Evolutionary conservation across 2,888 invertebrate species (phyloP), one percentile per base, ranked within the genome.

Genomic region (Andrena bucephala): DNA sequence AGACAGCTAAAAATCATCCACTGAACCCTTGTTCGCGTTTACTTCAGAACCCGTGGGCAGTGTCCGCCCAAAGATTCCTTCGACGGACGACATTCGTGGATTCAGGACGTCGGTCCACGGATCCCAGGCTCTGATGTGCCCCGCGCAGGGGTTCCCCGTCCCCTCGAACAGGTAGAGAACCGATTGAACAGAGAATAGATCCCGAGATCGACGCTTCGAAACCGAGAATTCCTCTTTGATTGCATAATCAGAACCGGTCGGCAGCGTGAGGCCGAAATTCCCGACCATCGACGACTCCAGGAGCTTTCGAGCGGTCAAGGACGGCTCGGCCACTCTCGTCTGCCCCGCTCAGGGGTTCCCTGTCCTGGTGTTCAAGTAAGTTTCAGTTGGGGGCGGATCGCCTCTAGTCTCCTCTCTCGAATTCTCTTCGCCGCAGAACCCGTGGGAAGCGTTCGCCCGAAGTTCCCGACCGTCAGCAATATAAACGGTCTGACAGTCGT

Each of bases 271-370:
- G 83, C 96, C 96, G 13, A 96, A 96, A 94, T 95, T 96, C 81
- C 93, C 94, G 69, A 92, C 93, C 66, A 90, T 93, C 88, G 92
- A 93, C 83, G 93, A 93, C 87, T 91, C 92, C 78, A 90, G 92
- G 77, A 92, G 92, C 77, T 91, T 92, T 74, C 90, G 91, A 67
- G 91, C 92, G 6, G 87, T 84, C 86, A 91, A 90, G 71, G 92
- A 91, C 29, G 91, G 92, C 71, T 95, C 94, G 84, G 92, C 96
- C 85, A 95, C 96, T 75, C 95, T 97, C 85, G 94, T 96, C 89
- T 97, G 97, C 92, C 96, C 96, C 68, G 96, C 96, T 81, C 97
- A 97, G 94, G 96, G 96, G 8, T 96, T 94, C 93, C 96, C 96
- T 54, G 95, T 95, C 75, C 96, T 96, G 54, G 90, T 94, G 70